Evolutionary conservation across 2,113 vertebrate species (phyloP), one percentile per base, ranked within the genome.

Genomic region (Oncorhynchus clarkii): DNA sequence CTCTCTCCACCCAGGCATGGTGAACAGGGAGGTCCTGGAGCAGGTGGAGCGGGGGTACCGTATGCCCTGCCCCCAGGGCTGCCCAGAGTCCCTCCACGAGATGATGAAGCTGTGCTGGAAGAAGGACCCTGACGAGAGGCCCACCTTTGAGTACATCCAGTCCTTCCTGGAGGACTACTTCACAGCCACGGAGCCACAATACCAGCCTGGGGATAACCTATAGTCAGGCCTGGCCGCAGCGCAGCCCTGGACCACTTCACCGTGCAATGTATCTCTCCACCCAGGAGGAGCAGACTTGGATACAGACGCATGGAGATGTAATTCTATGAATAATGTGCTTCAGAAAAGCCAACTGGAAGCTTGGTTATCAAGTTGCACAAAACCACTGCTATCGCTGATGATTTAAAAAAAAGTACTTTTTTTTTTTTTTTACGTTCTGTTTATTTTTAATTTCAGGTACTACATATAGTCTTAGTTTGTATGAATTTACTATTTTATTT

Each of bases 121-220:
- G 93, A 98, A 97, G 85, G 97, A 98, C 73, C 94, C 97, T 2
- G 96, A 98, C 74, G 96, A 98, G 89, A 95, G 97, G 90, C 97
- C 97, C 89, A 98, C 97, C 0, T 98, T 98, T 84, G 96, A 98
- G 88, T 98, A 98, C 90, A 95, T 97, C 73, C 96, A 98, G 92
- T 97, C 96, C 83, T 98, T 98, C 92, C 88, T 98, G 88, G 96
- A 98, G 95, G 97, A 98, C 92, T 98, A 98, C 79, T 98, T 98
- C 90, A 98, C 96, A 84, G 94, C 96, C 90, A 98, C 97, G 80
- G 97, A 98, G 93, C 96, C 97, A 84, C 97, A 97, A 88, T 98
- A 98, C 90, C 97, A 98, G 85, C 97, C 97, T 71, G 97, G 96
- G 87, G 97, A 98, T 89, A 97, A 98, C 93, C 94, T 98, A 92